Evolutionary conservation across 2,888 invertebrate species (phyloP), one percentile per base, ranked within the genome.

Genomic region (Scaptomyza tumidula): DNA sequence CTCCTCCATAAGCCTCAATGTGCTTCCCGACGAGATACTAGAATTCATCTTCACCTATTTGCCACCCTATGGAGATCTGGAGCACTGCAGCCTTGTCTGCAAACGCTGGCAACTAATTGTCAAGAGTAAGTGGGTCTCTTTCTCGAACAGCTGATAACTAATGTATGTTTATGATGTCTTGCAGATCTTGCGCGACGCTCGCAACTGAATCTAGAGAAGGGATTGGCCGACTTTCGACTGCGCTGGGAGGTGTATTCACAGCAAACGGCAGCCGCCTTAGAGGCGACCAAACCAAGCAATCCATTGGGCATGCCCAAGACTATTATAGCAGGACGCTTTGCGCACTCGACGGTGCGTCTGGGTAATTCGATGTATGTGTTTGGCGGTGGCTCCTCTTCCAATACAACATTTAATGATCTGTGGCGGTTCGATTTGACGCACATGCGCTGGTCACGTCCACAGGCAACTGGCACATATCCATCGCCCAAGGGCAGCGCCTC

Each of bases 401-500:
- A 96, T 87, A 98, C 99, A 19, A 97, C 99, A 13, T 98, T 98
- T 90, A 99, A 99, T 93, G 99, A 99, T 93, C 93, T 99, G 35
- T 99, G 99, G 99, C 94, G 95, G 73, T 95, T 99, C 91, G 97
- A 99, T 93, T 94, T 99, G 68, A 96, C 96, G 0, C 95, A 94
- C 49, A 93, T 97, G 84, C 94, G 95, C 78, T 98, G 98, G 98
- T 94, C 96, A 19, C 93, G 97, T 75, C 96, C 96, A 0, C 92
- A 96, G 46, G 96, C 97, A 4, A 95, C 95, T 92, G 91, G 91
- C 6, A 88, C 95, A 50, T 98, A 98, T 93, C 99, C 99, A 9
- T 97, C 98, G 5, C 98, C 99, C 0, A 99, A 98, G 93, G 98
- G 98, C 54, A 98, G 98, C 90, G 97, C 98, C 35, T 96, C 97